These are phyloP conservation scores for Eilema griseolum DNA, from an alignment of 2,888 invertebrate species.

Conservation along the genomic window DNA sequence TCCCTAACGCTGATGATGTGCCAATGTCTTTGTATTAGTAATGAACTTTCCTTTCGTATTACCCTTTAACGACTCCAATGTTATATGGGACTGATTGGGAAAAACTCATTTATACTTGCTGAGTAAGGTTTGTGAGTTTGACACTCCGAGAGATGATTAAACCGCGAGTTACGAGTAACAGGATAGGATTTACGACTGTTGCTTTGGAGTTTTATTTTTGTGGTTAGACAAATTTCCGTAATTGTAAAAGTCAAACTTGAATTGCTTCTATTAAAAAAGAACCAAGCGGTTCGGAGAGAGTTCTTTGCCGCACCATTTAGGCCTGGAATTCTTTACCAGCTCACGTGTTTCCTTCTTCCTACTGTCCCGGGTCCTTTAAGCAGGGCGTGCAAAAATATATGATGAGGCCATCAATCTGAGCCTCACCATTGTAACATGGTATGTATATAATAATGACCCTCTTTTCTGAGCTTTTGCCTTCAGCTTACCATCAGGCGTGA, in stretches of 20 bases:
- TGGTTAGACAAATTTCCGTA: background rate
- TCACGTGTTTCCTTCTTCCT: too few relatives aligned
- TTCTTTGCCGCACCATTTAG: too few relatives aligned
- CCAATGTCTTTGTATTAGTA: slow-evolving; percentile 28
- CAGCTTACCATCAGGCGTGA: too few relatives aligned
- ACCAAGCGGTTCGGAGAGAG: too few relatives aligned
- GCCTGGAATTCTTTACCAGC: too few relatives aligned
- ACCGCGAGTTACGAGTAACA: slow-evolving; percentile 13
- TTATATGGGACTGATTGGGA: slow-evolving; percentile 34
- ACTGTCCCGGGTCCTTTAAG: too few relatives aligned
- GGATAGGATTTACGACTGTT: slow-evolving; percentile 15
- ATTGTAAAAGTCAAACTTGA: background rate
- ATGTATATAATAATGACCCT: too few relatives aligned
- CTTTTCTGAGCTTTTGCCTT: too few relatives aligned
- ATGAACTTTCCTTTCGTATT: slow-evolving; percentile 29
- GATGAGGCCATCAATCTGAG: too few relatives aligned
- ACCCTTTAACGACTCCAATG: slow-evolving; percentile 30
- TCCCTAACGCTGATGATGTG: slow-evolving; percentile 28
- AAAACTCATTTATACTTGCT: slow-evolving; percentile 28
- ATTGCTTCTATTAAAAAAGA: slow-evolving; percentile 1
- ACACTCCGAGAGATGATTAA: slow-evolving; percentile 15
- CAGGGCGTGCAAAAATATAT: too few relatives aligned
- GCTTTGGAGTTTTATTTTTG: slow-evolving; percentile 8
- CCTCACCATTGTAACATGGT: too few relatives aligned
- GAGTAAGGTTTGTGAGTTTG: background rate